Evolutionary conservation across 2,797 vertebrate species (phyloP).

Genomic region (Platalea minor): DNA sequence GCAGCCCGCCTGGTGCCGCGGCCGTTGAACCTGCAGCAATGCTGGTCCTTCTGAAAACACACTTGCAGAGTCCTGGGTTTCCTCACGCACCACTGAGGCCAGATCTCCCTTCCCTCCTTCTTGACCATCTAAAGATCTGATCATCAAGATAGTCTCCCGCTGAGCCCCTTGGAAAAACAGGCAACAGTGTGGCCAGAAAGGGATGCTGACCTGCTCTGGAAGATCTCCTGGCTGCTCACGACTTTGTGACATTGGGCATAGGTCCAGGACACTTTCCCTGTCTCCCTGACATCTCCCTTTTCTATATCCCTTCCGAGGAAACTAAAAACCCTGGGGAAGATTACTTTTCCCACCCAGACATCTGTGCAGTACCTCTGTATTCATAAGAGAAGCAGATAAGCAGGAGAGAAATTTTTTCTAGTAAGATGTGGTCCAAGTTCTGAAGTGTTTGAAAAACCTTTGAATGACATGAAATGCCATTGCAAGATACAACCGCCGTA

Average conservation of each 20-base stretch:
- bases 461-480: neutral
- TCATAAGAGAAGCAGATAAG: neutral
- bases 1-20: neutral
- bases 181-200: neutral
- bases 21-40: neutral
- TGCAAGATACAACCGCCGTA: neutral
- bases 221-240: neutral
- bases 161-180: neutral
- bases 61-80: neutral
- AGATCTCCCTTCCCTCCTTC: neutral
- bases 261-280: neutral
- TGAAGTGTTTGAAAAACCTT: neutral
- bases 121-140: neutral
- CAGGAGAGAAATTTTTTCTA: neutral
- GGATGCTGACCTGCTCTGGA: neutral
- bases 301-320: neutral
- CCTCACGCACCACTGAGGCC: neutral
- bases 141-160: neutral
- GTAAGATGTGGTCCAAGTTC: neutral
- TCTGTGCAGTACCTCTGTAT: neutral
- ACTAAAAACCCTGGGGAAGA: neutral
- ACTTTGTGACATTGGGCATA: neutral
- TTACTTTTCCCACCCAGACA: neutral
- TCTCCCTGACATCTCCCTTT: neutral
- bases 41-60: neutral